Base-by-base conservation (phyloP, 2,797 vertebrate genomes). In the Cossypha polioptera region DNA sequence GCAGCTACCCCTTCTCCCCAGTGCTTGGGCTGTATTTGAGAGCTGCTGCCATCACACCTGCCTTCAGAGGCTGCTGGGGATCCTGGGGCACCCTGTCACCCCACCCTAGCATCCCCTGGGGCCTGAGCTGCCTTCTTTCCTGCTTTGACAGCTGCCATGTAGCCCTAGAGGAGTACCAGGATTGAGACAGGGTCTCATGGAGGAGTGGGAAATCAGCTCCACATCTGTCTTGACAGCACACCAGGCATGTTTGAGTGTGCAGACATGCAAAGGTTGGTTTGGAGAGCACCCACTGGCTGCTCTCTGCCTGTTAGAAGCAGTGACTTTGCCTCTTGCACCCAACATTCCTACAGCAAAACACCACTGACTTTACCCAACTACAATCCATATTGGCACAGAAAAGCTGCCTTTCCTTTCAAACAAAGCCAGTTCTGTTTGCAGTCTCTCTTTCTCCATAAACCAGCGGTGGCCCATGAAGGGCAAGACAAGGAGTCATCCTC, bases 391-490 rank as follows among this genome's bases (percentile, higher is more conserved):
- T 13, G 31, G 36, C 51, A 61, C 33, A n/a, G 19, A 53, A 25
- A 86, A 76, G 35, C 47, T 81, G 59, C 22, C 20, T 25, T 42
- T 38, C 38, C 71, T 72, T 48, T n/a, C 10, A 9, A 57, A 42
- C 4, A 43, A 57, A 65, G 43, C 13, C 77, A 62, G 48, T 0
- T 3, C 40, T 77, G 31, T 53, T 51, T 33, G 61, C n/a, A 5
- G 47, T 28, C 40, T 36, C 33, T 69, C 15, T 25, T 47, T 69
- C 69, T 55, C 36, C 57, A 53, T 6, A 8, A 58, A 66, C 7
- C 33, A 42, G 11, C 5, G 0, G 2, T 29, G 48, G 22, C 7
- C 38, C 13, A 9, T 0, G 1, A 59, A 81, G 9, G 12, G 6
- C 0, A 0, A 51, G 40, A 76, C 2, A 12, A 51, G 33, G n/a